Evolutionary conservation across 2,888 invertebrate species (phyloP).

Genomic region (Caenorhabditis japonica): DNA sequence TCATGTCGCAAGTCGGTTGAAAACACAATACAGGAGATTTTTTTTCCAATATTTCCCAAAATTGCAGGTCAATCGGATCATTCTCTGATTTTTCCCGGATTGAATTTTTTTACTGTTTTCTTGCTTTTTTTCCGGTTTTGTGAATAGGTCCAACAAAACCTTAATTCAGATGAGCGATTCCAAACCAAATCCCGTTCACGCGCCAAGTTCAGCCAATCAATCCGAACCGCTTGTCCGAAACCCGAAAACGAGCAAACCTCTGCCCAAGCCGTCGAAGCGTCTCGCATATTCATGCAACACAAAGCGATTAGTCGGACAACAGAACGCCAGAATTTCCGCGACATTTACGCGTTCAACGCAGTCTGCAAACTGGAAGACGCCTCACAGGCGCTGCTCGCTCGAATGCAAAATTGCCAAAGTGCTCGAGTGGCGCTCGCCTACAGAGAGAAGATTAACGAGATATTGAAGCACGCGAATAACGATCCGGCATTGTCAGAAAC

Average conservation of each 20-base stretch:
- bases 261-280: background rate
- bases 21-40: too few species aligned
- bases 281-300: conserved; percentile 10
- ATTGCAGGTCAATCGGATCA: too few species aligned
- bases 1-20: too few species aligned
- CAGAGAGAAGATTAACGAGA: conserved; percentile 33
- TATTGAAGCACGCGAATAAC: conserved; percentile 17
- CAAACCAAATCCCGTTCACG: too few species aligned
- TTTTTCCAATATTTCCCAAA: too few species aligned
- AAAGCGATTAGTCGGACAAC: conserved; percentile 27
- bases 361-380: conserved; percentile 50
- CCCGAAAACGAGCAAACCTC: background rate
- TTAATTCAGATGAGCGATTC: too few species aligned
- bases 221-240: conserved; percentile 15
- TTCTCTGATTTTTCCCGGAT: too few species aligned
- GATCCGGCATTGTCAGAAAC: conserved; percentile 26
- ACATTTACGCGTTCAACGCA: conserved; percentile 47
- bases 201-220: conserved; percentile 10
- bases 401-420: conserved; percentile 39
- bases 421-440: conserved; percentile 30
- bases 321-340: conserved; percentile 41
- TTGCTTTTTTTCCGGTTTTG: too few species aligned
- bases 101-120: too few species aligned
- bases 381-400: conserved; percentile 19
- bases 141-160: too few species aligned